These are phyloP conservation scores for Doris montereyensis DNA, from an alignment of 2,888 invertebrate genomes.

Conservation along the genomic window DNA sequence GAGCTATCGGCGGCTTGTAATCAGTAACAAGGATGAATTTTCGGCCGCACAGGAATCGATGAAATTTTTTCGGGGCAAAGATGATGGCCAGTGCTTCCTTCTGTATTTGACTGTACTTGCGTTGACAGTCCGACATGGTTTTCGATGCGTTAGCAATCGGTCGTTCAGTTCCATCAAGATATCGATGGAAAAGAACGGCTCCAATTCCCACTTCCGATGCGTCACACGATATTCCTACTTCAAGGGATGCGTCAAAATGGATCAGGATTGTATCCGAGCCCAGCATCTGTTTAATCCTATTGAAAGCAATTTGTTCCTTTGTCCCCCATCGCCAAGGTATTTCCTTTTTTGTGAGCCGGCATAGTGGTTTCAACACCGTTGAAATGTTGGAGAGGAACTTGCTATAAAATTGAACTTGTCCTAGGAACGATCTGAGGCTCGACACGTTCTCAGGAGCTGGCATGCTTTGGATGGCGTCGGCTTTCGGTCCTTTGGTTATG, in stretches of 20 bases:
- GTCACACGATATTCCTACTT: constrained; percentile 42
- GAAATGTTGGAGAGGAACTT: too few relatives aligned
- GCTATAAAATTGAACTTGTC: constrained; percentile 41
- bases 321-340: constrained; percentile 33
- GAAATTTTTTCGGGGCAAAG: constrained; percentile 71
- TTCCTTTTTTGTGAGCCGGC: too few relatives aligned
- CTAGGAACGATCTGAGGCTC: constrained; percentile 27
- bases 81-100: constrained; percentile 71
- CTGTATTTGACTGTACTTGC: constrained; percentile 70
- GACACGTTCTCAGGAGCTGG: constrained; percentile 30
- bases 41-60: constrained; percentile 69
- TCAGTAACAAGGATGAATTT: constrained; percentile 72
- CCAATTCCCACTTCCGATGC: constrained; percentile 52
- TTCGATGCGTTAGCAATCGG: constrained; percentile 72
- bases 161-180: constrained; percentile 47
- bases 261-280: constrained; percentile 35
- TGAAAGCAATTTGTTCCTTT: constrained; percentile 12
- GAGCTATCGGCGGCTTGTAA: constrained; percentile 69
- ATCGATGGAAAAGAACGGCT: constrained; percentile 56
- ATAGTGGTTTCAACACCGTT: too few relatives aligned
- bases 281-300: constrained; percentile 24
- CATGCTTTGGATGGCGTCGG: not conserved
- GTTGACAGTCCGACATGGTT: constrained; percentile 70
- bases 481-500: not conserved
- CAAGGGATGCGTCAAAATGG: constrained; percentile 36